These are phyloP conservation scores for Salarias fasciatus DNA, from an alignment of 2,797 vertebrate genomes.

Conservation along the genomic window DNA sequence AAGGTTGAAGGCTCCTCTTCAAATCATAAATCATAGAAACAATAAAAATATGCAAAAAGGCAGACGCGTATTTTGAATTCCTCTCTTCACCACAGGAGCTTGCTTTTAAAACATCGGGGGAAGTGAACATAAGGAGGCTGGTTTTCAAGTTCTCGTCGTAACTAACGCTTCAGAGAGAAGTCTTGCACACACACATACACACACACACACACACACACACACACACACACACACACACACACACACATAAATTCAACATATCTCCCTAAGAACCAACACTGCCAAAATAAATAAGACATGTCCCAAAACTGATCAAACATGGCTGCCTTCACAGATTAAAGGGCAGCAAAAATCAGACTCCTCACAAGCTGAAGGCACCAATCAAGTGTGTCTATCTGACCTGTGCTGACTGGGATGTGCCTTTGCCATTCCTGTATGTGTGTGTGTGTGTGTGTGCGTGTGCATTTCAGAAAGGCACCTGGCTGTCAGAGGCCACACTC, in stretches of 20 bases:
- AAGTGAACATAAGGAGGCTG: conserved; percentile 26
- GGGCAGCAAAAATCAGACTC: conserved; percentile 12
- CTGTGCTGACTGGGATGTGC: conserved; percentile 18
- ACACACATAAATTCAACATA: conserved; percentile 3
- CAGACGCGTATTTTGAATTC: conserved; percentile 9
- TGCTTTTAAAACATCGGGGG: conserved; percentile 28
- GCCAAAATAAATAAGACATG: conserved; percentile 15
- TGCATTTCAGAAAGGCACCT: conserved; percentile 28
- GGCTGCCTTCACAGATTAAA: conserved; percentile 15
- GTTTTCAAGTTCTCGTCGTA: conserved; percentile 41
- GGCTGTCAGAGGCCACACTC: conserved; percentile 42
- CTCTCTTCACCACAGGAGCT: conserved; percentile 24
- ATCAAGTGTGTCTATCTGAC: conserved; percentile 30
- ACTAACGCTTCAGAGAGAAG: conserved; percentile 25
- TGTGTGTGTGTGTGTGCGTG: not conserved
- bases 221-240: conserved; percentile 1
- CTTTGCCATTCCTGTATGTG: too few relatives aligned
- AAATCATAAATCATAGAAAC: conserved; percentile 13
- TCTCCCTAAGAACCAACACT: conserved; percentile 17
- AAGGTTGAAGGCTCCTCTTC: conserved; percentile 3
- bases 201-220: too few relatives aligned
- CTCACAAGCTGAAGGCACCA: conserved; percentile 33
- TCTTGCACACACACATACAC: not conserved
- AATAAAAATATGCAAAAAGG: conserved; percentile 2
- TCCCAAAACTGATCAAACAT: conserved; percentile 35